Percentiles rank a stretch among this genome's conserved stretches.
Conservation (phyloP, 1,140 invertebrate species). For the Delia radicum region DNA sequence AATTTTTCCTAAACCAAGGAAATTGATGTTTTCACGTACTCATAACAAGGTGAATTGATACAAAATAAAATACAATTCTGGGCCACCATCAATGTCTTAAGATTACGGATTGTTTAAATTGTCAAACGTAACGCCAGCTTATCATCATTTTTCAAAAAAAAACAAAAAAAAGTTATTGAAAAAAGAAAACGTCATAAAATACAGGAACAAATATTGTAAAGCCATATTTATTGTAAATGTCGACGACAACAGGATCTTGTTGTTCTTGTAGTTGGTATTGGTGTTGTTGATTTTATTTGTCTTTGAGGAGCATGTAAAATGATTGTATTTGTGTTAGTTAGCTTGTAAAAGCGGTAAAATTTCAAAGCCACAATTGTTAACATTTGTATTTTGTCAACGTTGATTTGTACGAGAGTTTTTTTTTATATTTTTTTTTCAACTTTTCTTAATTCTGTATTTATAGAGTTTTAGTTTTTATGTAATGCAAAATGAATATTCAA, state of each 20-base stretch:
- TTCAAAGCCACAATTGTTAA: not conserved
- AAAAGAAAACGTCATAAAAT: not conserved
- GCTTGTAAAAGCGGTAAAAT: not conserved
- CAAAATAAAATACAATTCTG: not conserved
- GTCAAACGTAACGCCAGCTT: slow-evolving; percentile 18
- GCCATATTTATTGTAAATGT: not conserved
- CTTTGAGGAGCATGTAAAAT: not conserved
- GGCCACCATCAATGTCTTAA: not conserved
- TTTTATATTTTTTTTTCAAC: not conserved
- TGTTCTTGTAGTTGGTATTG: not conserved
- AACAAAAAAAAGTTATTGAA: too few relatives aligned
- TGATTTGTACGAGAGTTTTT: not conserved
- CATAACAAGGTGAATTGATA: not conserved
- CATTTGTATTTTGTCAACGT: not conserved
- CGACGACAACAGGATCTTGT: not conserved
- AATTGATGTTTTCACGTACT: slow-evolving; percentile 18
- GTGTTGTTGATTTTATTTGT: too few relatives aligned
- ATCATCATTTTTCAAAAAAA: too few relatives aligned
- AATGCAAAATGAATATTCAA: not conserved
- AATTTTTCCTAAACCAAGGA: not conserved
- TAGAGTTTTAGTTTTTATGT: not conserved
- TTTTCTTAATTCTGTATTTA: not conserved
- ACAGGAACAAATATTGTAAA: not conserved
- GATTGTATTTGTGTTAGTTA: not conserved
- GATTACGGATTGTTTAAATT: slow-evolving; percentile 18